Evolutionary conservation across 2,797 vertebrate species (phyloP).

Genomic region (Microctenopoma lineatum): DNA sequence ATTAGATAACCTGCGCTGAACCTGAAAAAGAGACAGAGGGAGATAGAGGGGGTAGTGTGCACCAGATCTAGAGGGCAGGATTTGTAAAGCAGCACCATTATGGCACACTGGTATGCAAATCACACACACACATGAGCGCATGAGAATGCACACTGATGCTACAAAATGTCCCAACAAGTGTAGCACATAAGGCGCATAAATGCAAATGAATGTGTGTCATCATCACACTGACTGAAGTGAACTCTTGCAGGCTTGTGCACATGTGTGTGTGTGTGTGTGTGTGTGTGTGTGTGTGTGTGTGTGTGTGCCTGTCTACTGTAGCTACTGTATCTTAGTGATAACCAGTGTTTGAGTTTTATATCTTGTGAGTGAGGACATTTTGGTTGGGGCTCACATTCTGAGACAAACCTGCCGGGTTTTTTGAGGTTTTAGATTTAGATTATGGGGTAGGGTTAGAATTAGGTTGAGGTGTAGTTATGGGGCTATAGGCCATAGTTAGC

Average conservation of each 20-base stretch:
- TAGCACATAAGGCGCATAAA: slow-evolving; percentile 29
- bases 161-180: slow-evolving; percentile 42
- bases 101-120: slow-evolving; percentile 61
- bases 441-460: neutral
- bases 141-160: slow-evolving; percentile 32
- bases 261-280: neutral
- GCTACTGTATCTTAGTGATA: too few relatives aligned
- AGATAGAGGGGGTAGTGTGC: slow-evolving; percentile 41
- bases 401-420: too few relatives aligned
- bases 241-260: slow-evolving; percentile 14
- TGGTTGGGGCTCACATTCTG: too few relatives aligned
- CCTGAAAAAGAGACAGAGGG: slow-evolving; percentile 66
- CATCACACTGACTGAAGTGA: slow-evolving; percentile 40
- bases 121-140: neutral
- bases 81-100: slow-evolving; percentile 63
- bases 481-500: too few relatives aligned
- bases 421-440: too few relatives aligned
- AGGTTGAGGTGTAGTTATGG: neutral
- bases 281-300: neutral
- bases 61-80: slow-evolving; percentile 56
- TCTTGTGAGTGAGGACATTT: too few relatives aligned
- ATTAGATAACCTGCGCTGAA: slow-evolving; percentile 79
- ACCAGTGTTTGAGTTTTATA: too few relatives aligned
- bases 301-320: neutral
- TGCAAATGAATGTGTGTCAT: slow-evolving; percentile 61